Base-by-base conservation (phyloP, 2,113 vertebrate species). In the Platichthys flesus region DNA sequence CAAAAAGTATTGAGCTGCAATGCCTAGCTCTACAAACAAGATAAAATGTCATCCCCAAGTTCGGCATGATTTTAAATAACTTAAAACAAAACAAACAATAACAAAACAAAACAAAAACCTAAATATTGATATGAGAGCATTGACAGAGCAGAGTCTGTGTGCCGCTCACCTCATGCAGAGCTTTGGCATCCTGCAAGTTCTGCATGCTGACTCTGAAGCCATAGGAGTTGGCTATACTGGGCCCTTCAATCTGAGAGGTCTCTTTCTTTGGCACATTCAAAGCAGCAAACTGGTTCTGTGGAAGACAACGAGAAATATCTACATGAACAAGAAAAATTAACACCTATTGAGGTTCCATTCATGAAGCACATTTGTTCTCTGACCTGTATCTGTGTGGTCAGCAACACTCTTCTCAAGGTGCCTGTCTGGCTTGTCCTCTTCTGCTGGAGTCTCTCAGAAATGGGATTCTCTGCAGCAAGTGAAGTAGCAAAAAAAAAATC, bases 171-270 rank as follows among this genome's bases (percentile, higher is more conserved):
- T 99, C 98, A 68, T 99, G 98, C 85, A 99, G 95, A 73, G 97
- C 95, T 93, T 98, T 99, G 81, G 98, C 98, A 51, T 99, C 97
- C 89, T 97, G 95, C 61, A 99, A 93, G 79, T 99, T 98, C 90
- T 98, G 97, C 93, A 98, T 92, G 89, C 97, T 98, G 91, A 99
- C 94, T 96, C 96, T 98, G 92, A 99, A 99, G 83, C 98, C 98
- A 0, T 98, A 99, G 1, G 97, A 96, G 89, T 98, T 98, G 87
- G 95, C 96, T 82, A 99, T 95, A 75, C 97, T 96, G 9, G 97
- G 96, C 59, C 98, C 98, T 92, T 99, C 97, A 65, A 99, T 98
- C 91, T 98, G 93, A 82, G 97, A 99, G 71, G 77, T 92, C 4
- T 97, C 96, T 92, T 95, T 97, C 93, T 96, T 98, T 90, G 95